Evolutionary conservation across 1,140 invertebrate genomes (phyloP).

Genomic region (Pararge aegeria): DNA sequence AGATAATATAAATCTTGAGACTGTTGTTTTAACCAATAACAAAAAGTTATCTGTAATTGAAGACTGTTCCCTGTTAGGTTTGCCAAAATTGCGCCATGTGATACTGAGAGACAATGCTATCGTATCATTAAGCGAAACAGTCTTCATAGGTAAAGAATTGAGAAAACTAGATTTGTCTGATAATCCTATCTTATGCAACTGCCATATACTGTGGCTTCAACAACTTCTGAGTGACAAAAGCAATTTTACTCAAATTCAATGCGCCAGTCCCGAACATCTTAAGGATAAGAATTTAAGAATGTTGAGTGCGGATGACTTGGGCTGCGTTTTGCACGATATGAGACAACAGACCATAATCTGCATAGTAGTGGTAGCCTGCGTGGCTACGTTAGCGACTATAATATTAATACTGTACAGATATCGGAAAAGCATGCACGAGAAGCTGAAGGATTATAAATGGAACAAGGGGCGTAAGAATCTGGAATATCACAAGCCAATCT

Average conservation of each 20-base stretch:
- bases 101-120: conserved; percentile 90
- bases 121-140: conserved; percentile 85
- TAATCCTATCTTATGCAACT: conserved; percentile 91
- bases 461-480: conserved; percentile 90
- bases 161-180: conserved; percentile 88
- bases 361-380: conserved; percentile 84
- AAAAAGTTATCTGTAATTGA: conserved; percentile 86
- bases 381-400: conserved; percentile 84
- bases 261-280: conserved; percentile 85
- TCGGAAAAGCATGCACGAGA: conserved; percentile 87
- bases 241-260: conserved; percentile 88
- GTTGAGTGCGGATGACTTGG: conserved; percentile 87
- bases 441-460: conserved; percentile 91
- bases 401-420: conserved; percentile 88
- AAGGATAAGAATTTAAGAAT: conserved; percentile 85
- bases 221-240: conserved; percentile 85
- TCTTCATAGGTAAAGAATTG: conserved; percentile 90
- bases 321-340: conserved; percentile 88
- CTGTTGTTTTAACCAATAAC: conserved; percentile 87
- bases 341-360: conserved; percentile 89
- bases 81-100: conserved; percentile 88
- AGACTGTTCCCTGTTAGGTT: conserved; percentile 86
- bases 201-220: conserved; percentile 88
- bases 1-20: conserved; percentile 90
- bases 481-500: conserved; percentile 93